phyloP scores from a whole-genome alignment of 35 echinoderm and acorn worm species.

The Ptychodera flava region DNA sequence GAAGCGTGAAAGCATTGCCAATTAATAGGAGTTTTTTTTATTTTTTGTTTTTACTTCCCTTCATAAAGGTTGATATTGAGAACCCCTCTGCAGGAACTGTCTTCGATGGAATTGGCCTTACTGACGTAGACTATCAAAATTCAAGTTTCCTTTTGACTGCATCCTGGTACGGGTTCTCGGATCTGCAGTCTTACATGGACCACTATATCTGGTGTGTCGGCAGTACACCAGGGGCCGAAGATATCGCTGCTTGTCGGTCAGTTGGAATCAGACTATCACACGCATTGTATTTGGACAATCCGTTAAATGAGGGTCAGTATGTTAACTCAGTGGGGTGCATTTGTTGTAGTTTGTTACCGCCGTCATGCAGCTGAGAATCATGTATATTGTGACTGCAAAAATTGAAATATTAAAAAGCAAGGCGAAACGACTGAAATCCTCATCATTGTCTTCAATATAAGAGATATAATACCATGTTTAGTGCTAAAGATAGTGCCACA shows the following conservation, averaged over 20 bases:
- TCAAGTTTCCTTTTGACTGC: conserved; percentile 8
- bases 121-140: conserved; percentile 39
- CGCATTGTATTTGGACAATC: neutral
- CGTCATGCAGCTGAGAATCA: too few relatives aligned
- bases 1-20: too few relatives aligned
- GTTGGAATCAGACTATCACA: conserved; percentile 12
- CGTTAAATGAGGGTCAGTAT: conserved; percentile 15
- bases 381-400: too few relatives aligned
- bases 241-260: neutral
- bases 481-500: too few relatives aligned
- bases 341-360: too few relatives aligned
- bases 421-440: too few relatives aligned
- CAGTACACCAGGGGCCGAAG: neutral
- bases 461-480: too few relatives aligned
- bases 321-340: too few relatives aligned
- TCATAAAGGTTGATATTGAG: conserved; percentile 7
- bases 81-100: conserved; percentile 15
- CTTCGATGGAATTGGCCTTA: conserved; percentile 27
- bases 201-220: conserved; percentile 45
- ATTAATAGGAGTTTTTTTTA: too few relatives aligned
- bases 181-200: conserved; percentile 28
- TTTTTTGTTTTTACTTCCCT: too few relatives aligned
- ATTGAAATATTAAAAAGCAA: too few relatives aligned
- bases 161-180: conserved; percentile 36
- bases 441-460: too few relatives aligned